Conservation (phyloP, 2,797 vertebrate species). For the Paramormyrops hopkinsi region DNA sequence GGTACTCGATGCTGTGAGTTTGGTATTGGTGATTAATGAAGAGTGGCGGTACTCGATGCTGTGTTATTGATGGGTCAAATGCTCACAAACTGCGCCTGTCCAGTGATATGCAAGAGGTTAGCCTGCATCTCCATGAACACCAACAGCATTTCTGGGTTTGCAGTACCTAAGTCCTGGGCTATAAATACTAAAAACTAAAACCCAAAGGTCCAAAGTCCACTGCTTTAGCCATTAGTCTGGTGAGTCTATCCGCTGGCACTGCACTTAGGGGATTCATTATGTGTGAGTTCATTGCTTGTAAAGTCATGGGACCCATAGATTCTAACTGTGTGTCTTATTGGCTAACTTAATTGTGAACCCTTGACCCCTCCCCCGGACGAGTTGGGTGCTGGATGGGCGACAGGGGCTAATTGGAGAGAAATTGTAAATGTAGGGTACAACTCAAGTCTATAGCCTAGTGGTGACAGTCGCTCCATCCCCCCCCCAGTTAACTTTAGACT, state of each 20-base stretch:
- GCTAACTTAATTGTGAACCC: conserved; percentile 8
- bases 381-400: not conserved
- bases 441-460: not conserved
- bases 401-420: not conserved
- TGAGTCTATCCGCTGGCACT: not conserved
- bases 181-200: conserved; percentile 1
- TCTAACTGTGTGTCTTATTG: not conserved
- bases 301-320: not conserved
- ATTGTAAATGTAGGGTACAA: not conserved
- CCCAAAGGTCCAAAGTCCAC: not conserved
- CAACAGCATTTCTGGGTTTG: not conserved
- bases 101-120: not conserved
- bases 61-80: not conserved
- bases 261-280: not conserved
- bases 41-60: not conserved
- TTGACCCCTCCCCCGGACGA: not conserved
- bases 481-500: conserved; percentile 5
- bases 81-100: not conserved
- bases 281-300: not conserved
- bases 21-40: not conserved
- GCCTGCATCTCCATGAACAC: not conserved
- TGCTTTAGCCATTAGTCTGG: not conserved
- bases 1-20: not conserved
- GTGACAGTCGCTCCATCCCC: conserved; percentile 3
- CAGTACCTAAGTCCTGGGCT: not conserved